Conservation (phyloP, 2,113 vertebrate species). For the Falco punctatus region DNA sequence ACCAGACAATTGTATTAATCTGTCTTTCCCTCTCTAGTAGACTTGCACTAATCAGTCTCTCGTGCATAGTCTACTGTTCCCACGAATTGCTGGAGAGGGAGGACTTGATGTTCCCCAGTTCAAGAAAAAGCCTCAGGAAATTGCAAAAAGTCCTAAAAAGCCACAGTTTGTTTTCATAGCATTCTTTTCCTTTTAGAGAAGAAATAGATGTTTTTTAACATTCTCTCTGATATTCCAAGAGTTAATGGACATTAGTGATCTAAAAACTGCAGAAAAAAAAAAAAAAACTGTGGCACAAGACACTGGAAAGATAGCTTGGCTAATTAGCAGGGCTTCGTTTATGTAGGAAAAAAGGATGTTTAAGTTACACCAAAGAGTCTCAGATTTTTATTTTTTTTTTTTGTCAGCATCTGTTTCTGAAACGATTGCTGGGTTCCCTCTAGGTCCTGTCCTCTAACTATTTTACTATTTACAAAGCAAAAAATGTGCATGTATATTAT, state of each 20-base stretch:
- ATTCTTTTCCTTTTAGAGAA: slow-evolving; percentile 67
- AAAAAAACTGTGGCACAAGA: not conserved
- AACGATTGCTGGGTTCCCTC: not conserved
- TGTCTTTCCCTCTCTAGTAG: not conserved
- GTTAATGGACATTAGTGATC: slow-evolving; percentile 7
- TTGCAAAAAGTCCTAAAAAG: slow-evolving; percentile 71
- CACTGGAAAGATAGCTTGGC: not conserved
- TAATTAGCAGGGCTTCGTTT: not conserved
- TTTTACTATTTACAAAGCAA: not conserved
- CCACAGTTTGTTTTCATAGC: slow-evolving; percentile 62
- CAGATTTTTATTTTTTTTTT: not conserved
- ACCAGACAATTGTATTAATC: not conserved
- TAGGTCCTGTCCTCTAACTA: not conserved
- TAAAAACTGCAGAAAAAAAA: not conserved
- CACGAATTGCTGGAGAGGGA: slow-evolving; percentile 40
- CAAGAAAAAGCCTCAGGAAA: slow-evolving; percentile 66
- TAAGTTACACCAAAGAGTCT: not conserved
- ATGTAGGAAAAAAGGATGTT: not conserved
- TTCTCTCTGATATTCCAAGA: slow-evolving; percentile 38
- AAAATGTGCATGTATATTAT: not conserved
- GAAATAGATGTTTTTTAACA: not conserved
- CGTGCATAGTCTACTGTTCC: slow-evolving; percentile 26
- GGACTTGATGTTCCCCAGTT: slow-evolving; percentile 61
- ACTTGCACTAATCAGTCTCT: not conserved
- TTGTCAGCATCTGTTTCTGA: not conserved